Evolutionary conservation across 2,797 vertebrate species (phyloP), one percentile per base, ranked within the genome.

Genomic region (Craterocephalus amniculus): DNA sequence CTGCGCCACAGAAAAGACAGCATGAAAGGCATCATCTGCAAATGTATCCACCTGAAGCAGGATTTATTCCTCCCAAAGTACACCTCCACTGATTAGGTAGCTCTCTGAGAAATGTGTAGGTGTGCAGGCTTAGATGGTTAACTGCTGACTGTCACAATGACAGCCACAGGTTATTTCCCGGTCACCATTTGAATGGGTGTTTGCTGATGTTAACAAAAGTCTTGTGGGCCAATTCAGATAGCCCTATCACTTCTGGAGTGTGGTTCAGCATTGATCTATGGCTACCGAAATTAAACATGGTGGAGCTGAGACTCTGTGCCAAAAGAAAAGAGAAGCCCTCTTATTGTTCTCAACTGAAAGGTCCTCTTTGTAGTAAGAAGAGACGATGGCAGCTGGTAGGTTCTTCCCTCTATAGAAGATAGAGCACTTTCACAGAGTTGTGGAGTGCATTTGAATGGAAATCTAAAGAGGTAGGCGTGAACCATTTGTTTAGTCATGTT

Each of bases 401-500:
- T 91, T 95, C 94, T 92, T 94, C 93, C 88, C 83, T 92, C 92
- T 93, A 93, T 91, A 92, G 92, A 93, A 94, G 92, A 94, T 91
- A 92, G 90, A 93, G 91, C 89, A 93, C 91, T 94, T 94, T 93
- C 91, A 91, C 88, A 86, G 92, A 94, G 91, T 91, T 91, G 91
- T 92, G 92, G 93, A 94, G 92, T 93, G 93, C 91, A 84, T 93
- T 94, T 93, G 91, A 95, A 95, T 95, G 89, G 93, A 93, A 95
- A 93, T 94, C 93, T 94, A 95, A 95, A 95, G 93, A 94, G 94
- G 93, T 94, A 89, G 94, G 94, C 93, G 94, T 93, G 93, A 93
- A 93, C 93, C 94, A 94, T 94, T 95, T 95, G 93, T 95, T 95
- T 95, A 94, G 94, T 91, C 83, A 90, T 95, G 93, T 95, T 95